These are phyloP conservation scores for Phaethon lepturus DNA, from an alignment of 2,113 vertebrate species.

Conservation along the genomic window DNA sequence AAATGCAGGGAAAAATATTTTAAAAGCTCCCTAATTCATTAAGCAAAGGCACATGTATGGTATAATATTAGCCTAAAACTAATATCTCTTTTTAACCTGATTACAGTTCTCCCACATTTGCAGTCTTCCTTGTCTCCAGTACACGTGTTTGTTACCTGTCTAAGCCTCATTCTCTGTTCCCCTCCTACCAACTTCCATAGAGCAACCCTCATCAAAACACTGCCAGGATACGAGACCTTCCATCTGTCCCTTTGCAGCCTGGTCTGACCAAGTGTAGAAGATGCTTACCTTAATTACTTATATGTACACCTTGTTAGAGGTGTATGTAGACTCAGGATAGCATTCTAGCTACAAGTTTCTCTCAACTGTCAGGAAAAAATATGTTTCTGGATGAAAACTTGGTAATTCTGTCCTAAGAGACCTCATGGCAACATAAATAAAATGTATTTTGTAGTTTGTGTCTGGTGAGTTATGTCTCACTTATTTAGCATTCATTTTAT, in stretches of 20 bases:
- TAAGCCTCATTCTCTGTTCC: background rate
- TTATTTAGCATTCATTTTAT: background rate
- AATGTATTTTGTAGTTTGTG: background rate
- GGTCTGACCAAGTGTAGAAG: background rate
- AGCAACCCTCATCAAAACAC: background rate
- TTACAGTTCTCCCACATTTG: background rate
- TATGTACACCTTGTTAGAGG: background rate
- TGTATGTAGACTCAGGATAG: background rate
- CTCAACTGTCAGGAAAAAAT: background rate
- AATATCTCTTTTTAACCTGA: background rate
- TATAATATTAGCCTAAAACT: background rate
- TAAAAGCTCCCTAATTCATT: background rate
- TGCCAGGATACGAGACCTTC: background rate
- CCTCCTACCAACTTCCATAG: background rate
- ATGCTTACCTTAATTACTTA: background rate
- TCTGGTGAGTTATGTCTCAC: background rate
- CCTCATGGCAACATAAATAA: background rate
- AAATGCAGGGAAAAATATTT: background rate
- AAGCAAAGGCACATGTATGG: fast-evolving
- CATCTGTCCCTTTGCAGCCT: background rate
- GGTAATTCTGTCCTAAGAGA: conserved; percentile 5
- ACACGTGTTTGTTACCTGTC: background rate
- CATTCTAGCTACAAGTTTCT: background rate
- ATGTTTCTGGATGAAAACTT: background rate
- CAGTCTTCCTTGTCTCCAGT: background rate